Percentiles rank a stretch among this genome's conserved stretches.
These are phyloP conservation scores for Corella eumyota DNA, from an alignment of 23 tunicate genomes.

Conservation along the genomic window DNA sequence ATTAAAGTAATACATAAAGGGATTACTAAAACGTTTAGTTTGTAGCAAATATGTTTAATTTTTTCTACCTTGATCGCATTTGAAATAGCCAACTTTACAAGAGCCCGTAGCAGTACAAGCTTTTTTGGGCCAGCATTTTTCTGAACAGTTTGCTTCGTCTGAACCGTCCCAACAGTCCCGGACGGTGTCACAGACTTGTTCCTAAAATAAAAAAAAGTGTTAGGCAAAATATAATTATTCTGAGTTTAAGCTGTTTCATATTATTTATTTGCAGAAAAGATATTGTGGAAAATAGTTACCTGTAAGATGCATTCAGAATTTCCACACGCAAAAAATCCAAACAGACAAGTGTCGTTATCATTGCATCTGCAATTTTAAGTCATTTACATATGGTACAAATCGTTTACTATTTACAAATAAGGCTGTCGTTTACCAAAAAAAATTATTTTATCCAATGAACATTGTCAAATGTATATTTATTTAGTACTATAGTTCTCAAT, in stretches of 20 bases:
- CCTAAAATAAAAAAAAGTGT: conserved; percentile 9
- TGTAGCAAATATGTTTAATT: no score
- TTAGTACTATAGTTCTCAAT: no score
- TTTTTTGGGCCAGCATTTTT: conserved; percentile 20
- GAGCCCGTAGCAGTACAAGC: conserved; percentile 19
- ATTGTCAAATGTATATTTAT: no score
- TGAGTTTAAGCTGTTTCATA: no score
- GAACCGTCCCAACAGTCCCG: conserved; percentile 27
- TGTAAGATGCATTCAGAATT: conserved; percentile 35
- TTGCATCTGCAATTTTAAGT: no score
- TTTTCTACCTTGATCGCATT: conserved; percentile 39
- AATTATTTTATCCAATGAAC: no score
- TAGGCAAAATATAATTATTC: not conserved
- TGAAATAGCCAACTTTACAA: conserved; percentile 35
- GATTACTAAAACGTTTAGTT: no score
- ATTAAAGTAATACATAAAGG: no score
- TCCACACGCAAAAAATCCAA: conserved; percentile 20
- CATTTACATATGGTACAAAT: no score
- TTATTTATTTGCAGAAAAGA: not conserved
- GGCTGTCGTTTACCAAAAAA: no score
- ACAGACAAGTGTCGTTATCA: conserved; percentile 12
- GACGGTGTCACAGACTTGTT: conserved; percentile 41
- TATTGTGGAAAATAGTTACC: not conserved
- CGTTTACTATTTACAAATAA: no score
- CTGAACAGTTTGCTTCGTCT: conserved; percentile 33